Evolutionary conservation across 2,113 vertebrate species (phyloP).

Genomic region (Bubalus kerabau): DNA sequence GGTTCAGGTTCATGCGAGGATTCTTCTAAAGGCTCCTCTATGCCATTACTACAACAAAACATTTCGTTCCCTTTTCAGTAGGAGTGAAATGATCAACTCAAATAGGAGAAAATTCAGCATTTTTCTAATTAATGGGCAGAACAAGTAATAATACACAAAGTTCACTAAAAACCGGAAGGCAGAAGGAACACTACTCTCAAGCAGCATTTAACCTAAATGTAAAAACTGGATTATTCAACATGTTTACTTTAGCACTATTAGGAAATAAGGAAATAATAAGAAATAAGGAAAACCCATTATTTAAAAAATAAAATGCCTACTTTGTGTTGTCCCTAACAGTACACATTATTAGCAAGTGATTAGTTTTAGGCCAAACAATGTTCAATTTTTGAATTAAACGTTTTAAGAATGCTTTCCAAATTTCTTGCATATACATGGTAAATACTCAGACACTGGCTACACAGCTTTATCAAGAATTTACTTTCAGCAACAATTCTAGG

Average conservation of each 20-base stretch:
- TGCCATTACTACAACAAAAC: slow-evolving; percentile 81
- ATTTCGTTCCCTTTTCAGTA: slow-evolving; percentile 43
- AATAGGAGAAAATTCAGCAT: neutral
- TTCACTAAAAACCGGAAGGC: neutral
- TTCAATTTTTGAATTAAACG: neutral
- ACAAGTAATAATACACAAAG: neutral
- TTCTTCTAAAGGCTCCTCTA: slow-evolving; percentile 86
- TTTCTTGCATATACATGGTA: neutral
- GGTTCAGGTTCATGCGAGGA: slow-evolving; percentile 83
- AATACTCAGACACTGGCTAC: neutral
- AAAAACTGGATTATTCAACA: neutral
- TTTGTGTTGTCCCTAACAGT: neutral
- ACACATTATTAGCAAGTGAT: neutral
- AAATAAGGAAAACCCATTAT: neutral
- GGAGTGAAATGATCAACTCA: neutral
- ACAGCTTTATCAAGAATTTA: neutral
- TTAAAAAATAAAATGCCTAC: neutral
- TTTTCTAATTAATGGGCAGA: neutral
- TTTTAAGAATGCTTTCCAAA: neutral
- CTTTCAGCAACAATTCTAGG: neutral
- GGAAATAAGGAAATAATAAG: neutral
- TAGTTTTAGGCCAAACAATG: neutral
- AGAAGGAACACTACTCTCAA: neutral
- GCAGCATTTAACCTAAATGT: neutral
- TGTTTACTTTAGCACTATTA: neutral